Percentiles rank a stretch among this genome's conserved stretches.
Evolutionary conservation across 2,888 invertebrate species (phyloP).

Genomic region (Amphipyra tragopoginis): DNA sequence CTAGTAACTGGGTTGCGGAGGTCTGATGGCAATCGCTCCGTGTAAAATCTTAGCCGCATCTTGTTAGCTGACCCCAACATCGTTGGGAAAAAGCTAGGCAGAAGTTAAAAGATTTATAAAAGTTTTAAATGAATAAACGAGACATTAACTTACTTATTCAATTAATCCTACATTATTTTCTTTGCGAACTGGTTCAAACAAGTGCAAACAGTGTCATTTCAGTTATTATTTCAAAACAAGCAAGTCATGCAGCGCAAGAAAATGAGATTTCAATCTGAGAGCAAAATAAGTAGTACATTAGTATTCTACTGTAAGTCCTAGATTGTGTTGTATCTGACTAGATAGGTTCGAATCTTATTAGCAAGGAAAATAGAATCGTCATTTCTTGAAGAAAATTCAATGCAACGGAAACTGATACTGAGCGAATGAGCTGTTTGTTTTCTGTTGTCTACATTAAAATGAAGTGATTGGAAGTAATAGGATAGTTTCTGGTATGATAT

Average conservation of each 20-base stretch:
- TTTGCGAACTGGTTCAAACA: conserved; percentile 20
- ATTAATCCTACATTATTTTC: too few species aligned
- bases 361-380: conserved; percentile 41
- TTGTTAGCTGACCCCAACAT: too few species aligned
- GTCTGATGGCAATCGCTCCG: too few species aligned
- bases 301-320: conserved; percentile 50
- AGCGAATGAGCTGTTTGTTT: conserved; percentile 23
- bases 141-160: too few species aligned
- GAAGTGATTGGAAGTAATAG: not conserved
- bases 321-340: conserved; percentile 43
- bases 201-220: conserved; percentile 20
- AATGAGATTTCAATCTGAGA: conserved; percentile 50
- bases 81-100: too few species aligned
- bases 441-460: conserved; percentile 25
- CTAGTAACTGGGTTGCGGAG: too few species aligned
- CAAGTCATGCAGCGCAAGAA: conserved; percentile 35
- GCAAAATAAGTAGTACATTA: conserved; percentile 52
- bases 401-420: conserved; percentile 28
- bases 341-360: conserved; percentile 54
- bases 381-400: conserved; percentile 43
- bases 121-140: too few species aligned
- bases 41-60: too few species aligned
- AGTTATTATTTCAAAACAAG: conserved; percentile 43
- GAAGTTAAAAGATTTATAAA: too few species aligned
- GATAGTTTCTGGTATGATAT: not conserved